Evolutionary conservation across 1,140 invertebrate species (phyloP).

Genomic region (Arion vulgaris): DNA sequence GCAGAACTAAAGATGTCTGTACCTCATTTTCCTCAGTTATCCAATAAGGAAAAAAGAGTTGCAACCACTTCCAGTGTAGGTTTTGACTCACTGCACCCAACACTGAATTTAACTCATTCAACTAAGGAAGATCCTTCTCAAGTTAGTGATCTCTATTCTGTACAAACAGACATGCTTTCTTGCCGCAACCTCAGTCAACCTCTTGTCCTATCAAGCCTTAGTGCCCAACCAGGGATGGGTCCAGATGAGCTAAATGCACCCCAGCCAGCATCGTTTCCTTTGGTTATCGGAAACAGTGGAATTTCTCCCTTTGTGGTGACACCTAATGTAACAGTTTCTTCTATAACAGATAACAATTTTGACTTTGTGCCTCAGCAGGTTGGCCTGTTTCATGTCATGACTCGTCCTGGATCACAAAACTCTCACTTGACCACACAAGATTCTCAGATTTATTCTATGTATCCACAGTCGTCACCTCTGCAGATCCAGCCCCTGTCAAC

Average conservation of each 20-base stretch:
- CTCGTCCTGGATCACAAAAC: background rate
- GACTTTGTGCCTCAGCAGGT: background rate
- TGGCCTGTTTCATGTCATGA: background rate
- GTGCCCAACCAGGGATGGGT: background rate
- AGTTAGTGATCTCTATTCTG: background rate
- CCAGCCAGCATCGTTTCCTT: background rate
- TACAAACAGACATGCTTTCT: background rate
- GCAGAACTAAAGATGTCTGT: background rate
- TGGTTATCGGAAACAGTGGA: background rate
- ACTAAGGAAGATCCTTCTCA: background rate
- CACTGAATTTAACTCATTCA: background rate
- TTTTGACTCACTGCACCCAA: background rate
- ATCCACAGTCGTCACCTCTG: background rate
- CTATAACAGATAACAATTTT: background rate
- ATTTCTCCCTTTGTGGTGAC: background rate
- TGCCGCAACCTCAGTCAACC: background rate
- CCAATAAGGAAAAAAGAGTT: background rate
- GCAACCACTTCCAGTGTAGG: background rate
- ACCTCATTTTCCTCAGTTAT: background rate
- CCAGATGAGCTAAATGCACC: background rate
- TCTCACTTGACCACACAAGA: background rate
- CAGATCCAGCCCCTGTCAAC: background rate
- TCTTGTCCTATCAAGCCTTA: background rate
- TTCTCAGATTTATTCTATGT: background rate
- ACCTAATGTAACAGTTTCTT: background rate